phyloP scores from a whole-genome alignment of 2,888 invertebrate species.

The Erpobdella octoculata region DNA sequence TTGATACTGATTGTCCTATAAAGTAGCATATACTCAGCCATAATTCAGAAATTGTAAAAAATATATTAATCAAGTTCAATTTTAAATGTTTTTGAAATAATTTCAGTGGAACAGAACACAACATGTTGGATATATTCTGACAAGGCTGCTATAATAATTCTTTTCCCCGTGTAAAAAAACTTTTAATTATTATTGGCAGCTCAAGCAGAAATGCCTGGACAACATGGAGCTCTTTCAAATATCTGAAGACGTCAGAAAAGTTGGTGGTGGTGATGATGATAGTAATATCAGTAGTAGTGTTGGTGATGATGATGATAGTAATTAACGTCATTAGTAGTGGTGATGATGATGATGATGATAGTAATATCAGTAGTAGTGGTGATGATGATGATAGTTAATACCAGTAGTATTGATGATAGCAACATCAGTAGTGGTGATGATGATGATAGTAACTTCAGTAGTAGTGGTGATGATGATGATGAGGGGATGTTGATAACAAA shows the following conservation, averaged over 20 bases:
- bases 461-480: not conserved
- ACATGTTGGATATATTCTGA: too few species aligned
- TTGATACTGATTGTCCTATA: too few species aligned
- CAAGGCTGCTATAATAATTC: too few species aligned
- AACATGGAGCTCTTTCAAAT: conserved; percentile 1
- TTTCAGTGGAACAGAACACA: too few species aligned
- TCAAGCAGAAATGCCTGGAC: not conserved
- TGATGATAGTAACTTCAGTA: not conserved
- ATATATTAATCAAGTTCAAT: too few species aligned
- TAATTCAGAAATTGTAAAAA: too few species aligned
- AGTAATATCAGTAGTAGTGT: not conserved
- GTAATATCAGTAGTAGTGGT: not conserved
- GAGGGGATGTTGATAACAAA: not conserved
- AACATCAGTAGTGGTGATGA: not conserved
- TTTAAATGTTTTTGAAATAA: too few species aligned
- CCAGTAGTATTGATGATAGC: not conserved
- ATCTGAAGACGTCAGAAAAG: not conserved
- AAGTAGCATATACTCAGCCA: too few species aligned
- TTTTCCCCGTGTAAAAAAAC: too few species aligned
- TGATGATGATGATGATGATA: not conserved
- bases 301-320: not conserved
- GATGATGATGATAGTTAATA: not conserved
- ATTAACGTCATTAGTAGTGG: not conserved
- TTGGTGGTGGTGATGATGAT: conserved; percentile 14
- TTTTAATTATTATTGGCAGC: not conserved